Percentiles rank a stretch among this genome's conserved stretches.
phyloP scores from a whole-genome alignment of 1,140 invertebrate genomes.

The Zelostemma sp. region DNA sequence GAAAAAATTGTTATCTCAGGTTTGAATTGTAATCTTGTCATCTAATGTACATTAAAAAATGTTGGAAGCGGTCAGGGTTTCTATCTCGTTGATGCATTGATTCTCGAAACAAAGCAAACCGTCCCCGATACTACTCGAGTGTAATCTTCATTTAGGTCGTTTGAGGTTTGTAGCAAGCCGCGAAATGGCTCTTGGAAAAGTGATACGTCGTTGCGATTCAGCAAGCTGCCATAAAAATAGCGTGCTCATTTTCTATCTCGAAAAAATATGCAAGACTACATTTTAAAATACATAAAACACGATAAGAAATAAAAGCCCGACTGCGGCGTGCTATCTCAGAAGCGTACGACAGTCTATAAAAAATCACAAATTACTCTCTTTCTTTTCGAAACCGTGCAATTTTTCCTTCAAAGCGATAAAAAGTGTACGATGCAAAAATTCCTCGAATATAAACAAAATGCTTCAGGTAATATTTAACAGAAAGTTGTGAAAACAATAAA shows the following conservation, averaged over 20 bases:
- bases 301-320: constrained; percentile 22
- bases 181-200: constrained; percentile 41
- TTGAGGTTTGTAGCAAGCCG: constrained; percentile 39
- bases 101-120: constrained; percentile 44
- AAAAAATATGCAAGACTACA: constrained; percentile 40
- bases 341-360: constrained; percentile 4
- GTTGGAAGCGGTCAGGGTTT: constrained; percentile 30
- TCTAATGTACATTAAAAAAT: too few relatives aligned
- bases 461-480: too few relatives aligned
- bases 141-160: constrained; percentile 47
- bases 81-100: constrained; percentile 48
- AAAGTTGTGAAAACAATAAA: too few relatives aligned
- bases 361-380: neutral
- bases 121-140: constrained; percentile 38
- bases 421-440: too few relatives aligned
- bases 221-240: constrained; percentile 24
- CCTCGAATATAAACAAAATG: too few relatives aligned
- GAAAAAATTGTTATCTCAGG: too few relatives aligned
- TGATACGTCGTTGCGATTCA: constrained; percentile 36
- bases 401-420: too few relatives aligned
- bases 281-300: constrained; percentile 29
- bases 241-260: constrained; percentile 31
- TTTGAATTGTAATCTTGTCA: too few relatives aligned
- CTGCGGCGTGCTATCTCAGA: neutral
- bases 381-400: too few relatives aligned